phyloP scores from a whole-genome alignment of 2,888 invertebrate species.

The Eurytoma adleriae region DNA sequence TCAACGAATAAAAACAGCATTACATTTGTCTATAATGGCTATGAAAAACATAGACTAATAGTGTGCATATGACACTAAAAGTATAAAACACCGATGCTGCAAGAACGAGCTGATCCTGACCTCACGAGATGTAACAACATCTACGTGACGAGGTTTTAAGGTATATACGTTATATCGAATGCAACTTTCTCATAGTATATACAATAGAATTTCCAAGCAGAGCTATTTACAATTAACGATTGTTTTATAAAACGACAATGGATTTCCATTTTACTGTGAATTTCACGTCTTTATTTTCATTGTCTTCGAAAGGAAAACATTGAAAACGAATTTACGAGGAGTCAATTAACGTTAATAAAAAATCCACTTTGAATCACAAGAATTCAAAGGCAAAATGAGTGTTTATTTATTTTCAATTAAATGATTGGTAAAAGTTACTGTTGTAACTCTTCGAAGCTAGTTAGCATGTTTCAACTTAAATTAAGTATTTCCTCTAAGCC shows the following conservation, averaged over 20 bases:
- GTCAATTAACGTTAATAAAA: no score
- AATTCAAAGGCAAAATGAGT: no score
- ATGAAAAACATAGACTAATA: background rate
- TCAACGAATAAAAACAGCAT: background rate
- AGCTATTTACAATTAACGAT: slow-evolving; percentile 11
- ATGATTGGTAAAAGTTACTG: no score
- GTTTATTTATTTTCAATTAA: no score
- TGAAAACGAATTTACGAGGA: no score
- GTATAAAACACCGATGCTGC: slow-evolving; percentile 14
- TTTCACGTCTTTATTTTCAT: slow-evolving; percentile 7
- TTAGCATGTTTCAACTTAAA: background rate
- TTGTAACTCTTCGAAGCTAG: background rate
- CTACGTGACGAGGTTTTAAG: slow-evolving; percentile 16
- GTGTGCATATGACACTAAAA: slow-evolving; percentile 13
- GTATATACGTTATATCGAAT: background rate
- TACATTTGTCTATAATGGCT: background rate
- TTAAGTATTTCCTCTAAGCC: background rate
- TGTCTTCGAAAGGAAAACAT: background rate
- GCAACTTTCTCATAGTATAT: background rate
- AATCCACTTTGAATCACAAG: no score
- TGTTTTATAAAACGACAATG: slow-evolving; percentile 14
- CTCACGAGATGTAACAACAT: slow-evolving; percentile 14
- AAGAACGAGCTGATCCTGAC: slow-evolving; percentile 5
- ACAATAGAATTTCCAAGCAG: background rate
- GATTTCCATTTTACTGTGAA: background rate